Conservation (phyloP, 2,797 vertebrate genomes). For the Hydrocynus forskahlii region DNA sequence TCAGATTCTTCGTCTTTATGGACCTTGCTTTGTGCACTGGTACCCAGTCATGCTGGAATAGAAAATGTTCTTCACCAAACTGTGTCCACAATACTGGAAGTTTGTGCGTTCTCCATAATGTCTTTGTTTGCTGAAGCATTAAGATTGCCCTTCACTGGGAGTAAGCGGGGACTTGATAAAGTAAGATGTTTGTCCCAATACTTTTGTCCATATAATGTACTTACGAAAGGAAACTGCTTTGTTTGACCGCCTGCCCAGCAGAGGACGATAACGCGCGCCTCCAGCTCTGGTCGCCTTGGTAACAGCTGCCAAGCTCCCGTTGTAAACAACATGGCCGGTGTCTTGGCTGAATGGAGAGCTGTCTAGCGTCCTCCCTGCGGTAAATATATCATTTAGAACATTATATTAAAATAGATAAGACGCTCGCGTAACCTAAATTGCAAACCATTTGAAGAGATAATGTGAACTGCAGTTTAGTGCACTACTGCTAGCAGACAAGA, state of each 20-base stretch:
- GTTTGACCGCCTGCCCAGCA: background rate
- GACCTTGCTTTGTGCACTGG: too few species aligned
- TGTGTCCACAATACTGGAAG: too few species aligned
- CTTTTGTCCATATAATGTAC: too few species aligned
- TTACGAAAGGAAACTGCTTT: too few species aligned
- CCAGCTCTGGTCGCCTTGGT: conserved; percentile 67
- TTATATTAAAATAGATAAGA: background rate
- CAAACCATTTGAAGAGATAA: background rate
- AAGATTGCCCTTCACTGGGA: too few species aligned
- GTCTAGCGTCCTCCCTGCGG: background rate
- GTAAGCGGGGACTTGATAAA: too few species aligned
- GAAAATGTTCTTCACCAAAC: too few species aligned
- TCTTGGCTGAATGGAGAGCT: background rate
- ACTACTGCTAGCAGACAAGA: background rate
- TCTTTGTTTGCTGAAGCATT: too few species aligned
- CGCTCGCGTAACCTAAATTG: background rate
- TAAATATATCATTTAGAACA: background rate
- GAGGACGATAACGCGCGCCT: conserved; percentile 11
- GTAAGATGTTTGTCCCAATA: too few species aligned
- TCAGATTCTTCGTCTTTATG: too few species aligned
- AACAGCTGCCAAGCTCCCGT: conserved; percentile 68
- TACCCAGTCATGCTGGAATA: too few species aligned
- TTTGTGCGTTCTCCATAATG: too few species aligned
- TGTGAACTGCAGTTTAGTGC: background rate
- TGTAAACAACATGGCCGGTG: conserved; percentile 63